Conservation (phyloP, 1,140 invertebrate species). For the Battus philenor region DNA sequence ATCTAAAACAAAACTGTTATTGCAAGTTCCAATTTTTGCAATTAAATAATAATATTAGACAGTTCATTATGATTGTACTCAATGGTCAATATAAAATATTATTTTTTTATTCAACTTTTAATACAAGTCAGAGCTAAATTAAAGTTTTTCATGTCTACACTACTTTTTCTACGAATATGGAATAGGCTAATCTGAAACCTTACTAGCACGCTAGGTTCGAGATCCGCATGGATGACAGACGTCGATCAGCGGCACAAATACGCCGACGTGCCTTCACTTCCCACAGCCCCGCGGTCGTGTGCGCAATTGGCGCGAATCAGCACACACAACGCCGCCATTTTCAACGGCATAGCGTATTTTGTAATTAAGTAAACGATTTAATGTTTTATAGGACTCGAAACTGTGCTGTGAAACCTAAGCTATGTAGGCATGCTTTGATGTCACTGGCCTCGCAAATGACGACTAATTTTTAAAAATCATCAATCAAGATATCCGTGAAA, state of each 20-base stretch:
- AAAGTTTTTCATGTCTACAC: no score
- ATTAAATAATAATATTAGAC: no score
- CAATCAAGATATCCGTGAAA: no score
- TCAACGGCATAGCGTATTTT: conserved; percentile 23
- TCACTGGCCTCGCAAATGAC: conserved; percentile 93
- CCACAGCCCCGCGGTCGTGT: conserved; percentile 17
- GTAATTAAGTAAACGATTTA: conserved; percentile 33
- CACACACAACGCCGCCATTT: conserved; percentile 40
- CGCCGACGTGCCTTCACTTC: conserved; percentile 10
- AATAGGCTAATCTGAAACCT: not conserved
- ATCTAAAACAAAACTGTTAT: no score
- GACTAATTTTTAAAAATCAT: no score
- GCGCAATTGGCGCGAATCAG: conserved; percentile 45
- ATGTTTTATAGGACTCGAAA: conserved; percentile 5
- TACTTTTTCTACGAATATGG: no score
- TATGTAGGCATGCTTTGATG: no score
- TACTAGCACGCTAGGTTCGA: not conserved
- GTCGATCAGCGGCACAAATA: conserved; percentile 12
- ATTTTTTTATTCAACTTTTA: no score
- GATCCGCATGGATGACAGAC: conserved; percentile 4
- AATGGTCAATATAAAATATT: no score
- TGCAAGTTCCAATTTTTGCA: no score
- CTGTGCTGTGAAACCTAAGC: not conserved
- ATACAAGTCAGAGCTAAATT: no score
- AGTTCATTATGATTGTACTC: no score